Evolutionary conservation across 2,797 vertebrate species (phyloP).

Genomic region (Lacerta agilis): DNA sequence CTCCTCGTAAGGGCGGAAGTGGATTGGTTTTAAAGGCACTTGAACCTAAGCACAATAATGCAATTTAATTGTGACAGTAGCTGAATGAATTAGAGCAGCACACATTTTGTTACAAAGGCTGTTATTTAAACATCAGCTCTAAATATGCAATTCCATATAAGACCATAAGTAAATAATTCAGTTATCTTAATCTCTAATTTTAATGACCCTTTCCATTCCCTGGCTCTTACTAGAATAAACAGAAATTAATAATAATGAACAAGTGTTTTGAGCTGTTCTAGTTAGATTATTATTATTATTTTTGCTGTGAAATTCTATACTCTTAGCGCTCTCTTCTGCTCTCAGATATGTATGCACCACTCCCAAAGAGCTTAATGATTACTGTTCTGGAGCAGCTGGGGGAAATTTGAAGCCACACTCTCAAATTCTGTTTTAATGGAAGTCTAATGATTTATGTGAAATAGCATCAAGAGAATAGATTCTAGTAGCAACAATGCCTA

Average conservation of each 20-base stretch:
- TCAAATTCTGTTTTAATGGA: neutral
- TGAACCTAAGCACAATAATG: neutral
- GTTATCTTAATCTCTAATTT: slow-evolving; percentile 25
- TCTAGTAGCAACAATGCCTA: neutral
- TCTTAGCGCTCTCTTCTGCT: neutral
- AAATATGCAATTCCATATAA: slow-evolving; percentile 8
- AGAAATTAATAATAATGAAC: slow-evolving; percentile 27
- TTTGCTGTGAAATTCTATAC: fast-evolving
- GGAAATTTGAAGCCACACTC: neutral
- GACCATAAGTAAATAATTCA: neutral
- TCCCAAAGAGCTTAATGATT: neutral
- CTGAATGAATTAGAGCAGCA: neutral
- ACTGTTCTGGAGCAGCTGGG: neutral
- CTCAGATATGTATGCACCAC: neutral
- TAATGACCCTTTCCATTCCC: slow-evolving; percentile 19
- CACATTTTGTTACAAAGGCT: neutral
- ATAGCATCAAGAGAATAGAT: neutral
- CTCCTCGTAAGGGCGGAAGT: no score
- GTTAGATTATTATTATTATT: neutral
- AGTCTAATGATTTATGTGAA: neutral
- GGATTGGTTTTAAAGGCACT: neutral
- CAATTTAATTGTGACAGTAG: neutral
- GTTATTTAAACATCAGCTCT: slow-evolving; percentile 21
- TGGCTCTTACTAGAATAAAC: neutral
- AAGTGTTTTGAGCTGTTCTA: neutral